Evolutionary conservation across 1,140 invertebrate species (phyloP).

Genomic region (Conus betulinus): DNA sequence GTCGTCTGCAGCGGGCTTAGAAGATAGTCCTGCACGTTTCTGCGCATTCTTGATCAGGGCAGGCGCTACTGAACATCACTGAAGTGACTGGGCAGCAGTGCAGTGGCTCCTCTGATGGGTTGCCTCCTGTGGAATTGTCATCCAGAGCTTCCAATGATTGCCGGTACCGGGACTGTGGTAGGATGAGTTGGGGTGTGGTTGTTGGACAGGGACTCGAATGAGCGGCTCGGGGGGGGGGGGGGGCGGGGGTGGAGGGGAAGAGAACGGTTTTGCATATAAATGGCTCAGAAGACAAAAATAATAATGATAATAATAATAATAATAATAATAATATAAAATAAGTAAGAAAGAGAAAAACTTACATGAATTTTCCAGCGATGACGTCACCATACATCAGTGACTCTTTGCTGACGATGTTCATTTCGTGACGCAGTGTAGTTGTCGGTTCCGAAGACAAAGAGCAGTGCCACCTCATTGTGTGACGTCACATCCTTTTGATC

Average conservation of each 20-base stretch:
- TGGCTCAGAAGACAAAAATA: not conserved
- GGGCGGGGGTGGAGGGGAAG: no score
- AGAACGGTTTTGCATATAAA: not conserved
- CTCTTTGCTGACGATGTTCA: slow-evolving; percentile 8
- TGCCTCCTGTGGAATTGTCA: no score
- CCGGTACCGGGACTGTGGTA: no score
- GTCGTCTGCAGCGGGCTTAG: not conserved
- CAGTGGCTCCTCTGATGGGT: no score
- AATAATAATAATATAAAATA: no score
- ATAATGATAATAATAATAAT: no score
- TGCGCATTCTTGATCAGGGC: not conserved
- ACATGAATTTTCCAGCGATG: not conserved
- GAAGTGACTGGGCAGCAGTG: no score
- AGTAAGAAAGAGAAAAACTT: not conserved
- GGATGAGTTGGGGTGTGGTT: no score
- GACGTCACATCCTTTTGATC: not conserved
- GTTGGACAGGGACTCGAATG: no score
- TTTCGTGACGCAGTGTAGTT: slow-evolving; percentile 8
- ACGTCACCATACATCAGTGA: slow-evolving; percentile 26
- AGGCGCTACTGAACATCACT: no score
- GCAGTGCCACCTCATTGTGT: not conserved
- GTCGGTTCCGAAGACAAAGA: slow-evolving; percentile 37
- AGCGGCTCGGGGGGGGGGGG: no score
- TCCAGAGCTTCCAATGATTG: not conserved
- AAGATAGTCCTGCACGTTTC: not conserved